Percentiles rank a stretch among this genome's conserved stretches.
phyloP scores from a whole-genome alignment of 2,797 vertebrate species.

The Benthosema pterotum region DNA sequence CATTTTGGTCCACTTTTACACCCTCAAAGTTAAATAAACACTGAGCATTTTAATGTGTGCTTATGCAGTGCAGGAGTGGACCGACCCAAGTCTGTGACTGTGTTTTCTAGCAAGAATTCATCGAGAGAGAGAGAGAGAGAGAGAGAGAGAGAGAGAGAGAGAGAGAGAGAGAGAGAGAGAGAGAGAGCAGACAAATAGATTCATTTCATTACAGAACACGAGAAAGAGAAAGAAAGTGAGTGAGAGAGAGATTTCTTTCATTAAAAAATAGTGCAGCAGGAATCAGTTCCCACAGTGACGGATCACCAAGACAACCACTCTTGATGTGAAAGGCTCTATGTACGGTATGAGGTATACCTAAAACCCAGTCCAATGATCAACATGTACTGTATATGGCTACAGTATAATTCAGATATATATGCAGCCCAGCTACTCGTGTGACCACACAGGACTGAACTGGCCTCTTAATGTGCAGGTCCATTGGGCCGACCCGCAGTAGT shows the following conservation, averaged over 20 bases:
- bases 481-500: too few species aligned
- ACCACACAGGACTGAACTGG: too few species aligned
- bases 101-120: constrained; percentile 13
- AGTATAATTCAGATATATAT: constrained; percentile 27
- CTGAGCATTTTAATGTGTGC: too few species aligned
- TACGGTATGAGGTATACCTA: constrained; percentile 29
- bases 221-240: constrained; percentile 10
- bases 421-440: not conserved
- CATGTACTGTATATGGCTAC: too few species aligned
- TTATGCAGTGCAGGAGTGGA: not conserved
- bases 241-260: constrained; percentile 50
- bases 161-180: constrained; percentile 22
- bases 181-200: not conserved
- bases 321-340: constrained; percentile 51
- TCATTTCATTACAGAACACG: not conserved
- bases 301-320: constrained; percentile 59
- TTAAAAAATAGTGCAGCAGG: constrained; percentile 46
- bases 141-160: constrained; percentile 34
- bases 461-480: too few species aligned
- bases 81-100: constrained; percentile 52
- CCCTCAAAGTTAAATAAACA: too few species aligned
- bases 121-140: constrained; percentile 36
- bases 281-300: constrained; percentile 60
- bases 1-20: too few species aligned
- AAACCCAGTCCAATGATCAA: constrained; percentile 42